Evolutionary conservation across 2,888 invertebrate species (phyloP).

Genomic region (Malthinus seriepunctatus): DNA sequence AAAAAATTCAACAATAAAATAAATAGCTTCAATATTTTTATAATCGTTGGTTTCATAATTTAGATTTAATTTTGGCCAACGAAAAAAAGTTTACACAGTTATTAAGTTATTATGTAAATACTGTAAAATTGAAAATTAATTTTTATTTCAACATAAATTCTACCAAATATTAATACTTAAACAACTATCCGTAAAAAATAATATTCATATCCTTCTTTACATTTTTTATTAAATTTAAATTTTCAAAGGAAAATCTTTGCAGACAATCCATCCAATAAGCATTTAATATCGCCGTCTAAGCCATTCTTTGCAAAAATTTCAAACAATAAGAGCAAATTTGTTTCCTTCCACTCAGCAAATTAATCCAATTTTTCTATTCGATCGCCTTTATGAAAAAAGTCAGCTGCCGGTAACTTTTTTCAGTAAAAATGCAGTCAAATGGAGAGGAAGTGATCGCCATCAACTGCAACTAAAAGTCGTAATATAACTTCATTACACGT

Average conservation of each 20-base stretch:
- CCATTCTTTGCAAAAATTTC: constrained; percentile 9
- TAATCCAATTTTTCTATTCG: constrained; percentile 13
- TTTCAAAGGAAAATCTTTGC: not conserved
- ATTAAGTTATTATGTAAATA: no score
- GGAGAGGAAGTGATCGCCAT: constrained; percentile 31
- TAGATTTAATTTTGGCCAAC: no score
- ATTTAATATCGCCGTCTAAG: constrained; percentile 11
- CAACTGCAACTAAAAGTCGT: constrained; percentile 34
- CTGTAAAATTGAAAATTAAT: no score
- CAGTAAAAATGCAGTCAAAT: constrained; percentile 21
- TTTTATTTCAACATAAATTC: no score
- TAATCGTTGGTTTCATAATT: no score
- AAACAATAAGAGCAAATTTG: constrained; percentile 13
- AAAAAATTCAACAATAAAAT: no score
- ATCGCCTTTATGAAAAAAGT: constrained; percentile 21
- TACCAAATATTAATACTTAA: no score
- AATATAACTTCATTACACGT: constrained; percentile 35
- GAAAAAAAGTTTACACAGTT: no score
- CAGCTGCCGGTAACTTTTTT: constrained; percentile 20
- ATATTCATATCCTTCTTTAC: no score
- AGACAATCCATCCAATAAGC: constrained; percentile 12
- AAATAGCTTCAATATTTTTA: no score
- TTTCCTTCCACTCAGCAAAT: constrained; percentile 14
- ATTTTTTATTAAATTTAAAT: not conserved
- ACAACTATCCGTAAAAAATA: no score